phyloP scores from a whole-genome alignment of 2,113 vertebrate species.

The Sula dactylatra region DNA sequence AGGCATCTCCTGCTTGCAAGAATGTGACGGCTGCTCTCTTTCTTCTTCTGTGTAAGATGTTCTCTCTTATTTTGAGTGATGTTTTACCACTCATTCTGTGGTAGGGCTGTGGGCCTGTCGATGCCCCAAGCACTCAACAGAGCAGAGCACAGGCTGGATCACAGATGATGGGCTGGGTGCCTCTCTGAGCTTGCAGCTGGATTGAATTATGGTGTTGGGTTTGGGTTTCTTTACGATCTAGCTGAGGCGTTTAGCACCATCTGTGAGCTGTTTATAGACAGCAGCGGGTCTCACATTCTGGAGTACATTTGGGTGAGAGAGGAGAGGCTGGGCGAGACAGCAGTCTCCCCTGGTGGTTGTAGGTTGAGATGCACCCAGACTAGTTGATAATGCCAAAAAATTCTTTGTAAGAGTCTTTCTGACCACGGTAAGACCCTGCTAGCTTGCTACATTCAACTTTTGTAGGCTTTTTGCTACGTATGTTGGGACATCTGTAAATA shows the following conservation, averaged over 20 bases:
- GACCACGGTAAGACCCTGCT: rapidly evolving
- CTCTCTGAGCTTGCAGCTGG: not conserved
- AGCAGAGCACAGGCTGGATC: not conserved
- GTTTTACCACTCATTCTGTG: not conserved
- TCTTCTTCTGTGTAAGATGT: not conserved
- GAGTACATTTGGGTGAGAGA: not conserved
- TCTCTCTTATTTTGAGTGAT: not conserved
- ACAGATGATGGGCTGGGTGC: not conserved
- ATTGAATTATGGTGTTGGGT: not conserved
- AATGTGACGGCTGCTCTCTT: not conserved
- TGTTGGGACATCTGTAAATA: not conserved
- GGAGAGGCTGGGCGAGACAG: not conserved
- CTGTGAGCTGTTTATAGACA: not conserved
- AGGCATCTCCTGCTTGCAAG: not conserved
- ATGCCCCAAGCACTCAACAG: not conserved
- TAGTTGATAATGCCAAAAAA: not conserved
- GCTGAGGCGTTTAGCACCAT: not conserved
- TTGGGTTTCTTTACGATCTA: not conserved
- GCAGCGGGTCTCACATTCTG: rapidly evolving
- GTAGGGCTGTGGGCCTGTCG: not conserved
- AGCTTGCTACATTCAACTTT: not conserved
- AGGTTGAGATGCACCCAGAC: not conserved
- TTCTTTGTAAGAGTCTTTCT: not conserved
- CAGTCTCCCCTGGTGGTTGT: rapidly evolving
- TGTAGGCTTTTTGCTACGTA: not conserved